phyloP scores from a whole-genome alignment of 2,797 vertebrate species.

The Paramormyrops hopkinsi region DNA sequence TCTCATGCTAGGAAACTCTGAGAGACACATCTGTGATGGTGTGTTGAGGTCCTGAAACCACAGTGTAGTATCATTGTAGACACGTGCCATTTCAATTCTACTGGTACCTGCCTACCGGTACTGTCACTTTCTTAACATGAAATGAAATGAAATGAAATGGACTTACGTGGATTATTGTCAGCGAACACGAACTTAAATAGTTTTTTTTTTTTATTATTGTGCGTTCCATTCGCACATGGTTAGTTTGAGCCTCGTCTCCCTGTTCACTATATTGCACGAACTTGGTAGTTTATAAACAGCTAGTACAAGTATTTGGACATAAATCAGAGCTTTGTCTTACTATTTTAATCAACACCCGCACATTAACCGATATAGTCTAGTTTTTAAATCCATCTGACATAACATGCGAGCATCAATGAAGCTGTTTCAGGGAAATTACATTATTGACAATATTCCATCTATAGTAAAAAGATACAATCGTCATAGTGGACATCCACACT shows the following conservation, averaged over 20 bases:
- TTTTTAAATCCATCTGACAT: neutral
- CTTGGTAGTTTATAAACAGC: neutral
- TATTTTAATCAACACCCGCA: neutral
- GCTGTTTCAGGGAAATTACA: neutral
- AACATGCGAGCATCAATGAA: neutral
- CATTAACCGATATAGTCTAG: neutral
- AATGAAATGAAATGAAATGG: neutral
- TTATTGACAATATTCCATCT: neutral
- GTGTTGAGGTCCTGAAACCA: neutral
- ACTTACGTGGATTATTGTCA: neutral
- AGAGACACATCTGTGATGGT: neutral
- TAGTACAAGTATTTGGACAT: neutral
- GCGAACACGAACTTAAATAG: neutral
- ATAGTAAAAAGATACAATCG: neutral
- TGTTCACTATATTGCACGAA: neutral
- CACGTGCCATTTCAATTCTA: neutral
- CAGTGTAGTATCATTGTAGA: neutral
- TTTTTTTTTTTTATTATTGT: neutral
- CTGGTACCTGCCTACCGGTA: neutral
- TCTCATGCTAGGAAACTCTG: neutral
- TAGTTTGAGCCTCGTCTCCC: neutral
- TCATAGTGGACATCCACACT: neutral
- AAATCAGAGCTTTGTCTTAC: neutral
- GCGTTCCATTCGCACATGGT: neutral
- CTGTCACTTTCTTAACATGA: neutral